Evolutionary conservation across 2,797 vertebrate genomes (phyloP), one percentile per base, ranked within the genome.

Genomic region (Betta splendens): DNA sequence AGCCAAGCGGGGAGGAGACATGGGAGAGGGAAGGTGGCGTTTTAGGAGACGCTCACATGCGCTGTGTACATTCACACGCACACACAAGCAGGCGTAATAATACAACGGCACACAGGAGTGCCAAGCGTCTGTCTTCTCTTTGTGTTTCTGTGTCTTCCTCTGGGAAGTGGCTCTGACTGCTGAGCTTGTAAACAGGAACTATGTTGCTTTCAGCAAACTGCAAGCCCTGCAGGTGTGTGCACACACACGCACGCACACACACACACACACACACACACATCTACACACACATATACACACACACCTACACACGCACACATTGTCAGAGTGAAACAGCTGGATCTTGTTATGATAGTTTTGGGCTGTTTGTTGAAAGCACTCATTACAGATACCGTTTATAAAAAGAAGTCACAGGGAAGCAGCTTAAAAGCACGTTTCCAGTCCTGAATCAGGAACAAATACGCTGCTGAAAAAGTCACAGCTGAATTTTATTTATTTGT

Each of bases 181-280:
- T 60, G 43, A 67, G 59, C 68, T 74, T 69, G 67, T 85, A 83
- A 89, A 88, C 85, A 87, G 81, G 77, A 86, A 82, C 69, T 67
- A 37, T 57, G 48, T 46, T 69, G 69, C 64, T 74, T 71, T 79
- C 45, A 79, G 72, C 67, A 60, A 72, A 42, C 69, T 78, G 39
- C 5, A 59, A 57, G 55, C 42, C 53, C 61, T 76, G 74, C 72
- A 77, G 80, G 76, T 81, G 58, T 57, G 54, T 55, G 18, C 51
- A 58, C 28, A 64, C 37, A 42, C 50, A 36, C 47, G 40, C 39
- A 45, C 44, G 36, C 28, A 37, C 51, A 59, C 28, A 64, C 37
- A 43, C 45, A 37, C 47, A 45, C 39, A 46, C 44, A 40, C 25
- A 37, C 57, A 54, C 55, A 20, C 51, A 56, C 28, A 64, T 37